Evolutionary conservation across 2,797 vertebrate species (phyloP), one percentile per base, ranked within the genome.

Genomic region (Salarias fasciatus): DNA sequence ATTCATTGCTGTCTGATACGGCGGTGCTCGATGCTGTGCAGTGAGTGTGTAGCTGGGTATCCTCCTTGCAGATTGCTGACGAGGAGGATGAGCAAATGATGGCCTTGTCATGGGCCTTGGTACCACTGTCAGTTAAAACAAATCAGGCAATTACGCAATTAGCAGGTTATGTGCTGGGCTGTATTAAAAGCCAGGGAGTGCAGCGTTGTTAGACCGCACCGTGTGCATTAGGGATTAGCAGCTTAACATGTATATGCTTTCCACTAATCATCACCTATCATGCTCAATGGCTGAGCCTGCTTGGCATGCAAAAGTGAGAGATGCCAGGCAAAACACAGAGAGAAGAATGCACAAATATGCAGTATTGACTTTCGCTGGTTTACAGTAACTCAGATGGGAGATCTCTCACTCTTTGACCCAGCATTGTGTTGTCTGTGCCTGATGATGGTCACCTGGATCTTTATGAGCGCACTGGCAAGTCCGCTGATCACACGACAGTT

Each of bases 81-180:
- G 93, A 85, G 89, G 92, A 93, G 90, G 90, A 93, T 82, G 91
- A 94, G 93, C 94, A 94, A 95, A 95, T 95, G 93, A 95, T 91
- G 92, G 92, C 84, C 85, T 89, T 94, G 94, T 95, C 94, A 95
- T 92, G 88, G 70, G 84, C 91, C 91, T 92, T 90, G 93, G 94
- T 92, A 88, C 77, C 69, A 84, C 91, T 94, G 94, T 93, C 92
- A 91, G 92, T 88, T 94, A 88, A 94, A 92, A 94, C 89, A 93
- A 91, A 92, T 89, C 88, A 83, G 78, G 79, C 84, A 88, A 87
- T 94, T 91, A 89, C 77, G 86, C 83, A 94, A 94, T 94, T 94
- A 94, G 91, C 77, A 85, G 87, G 90, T 91, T 91, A 84, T 90
- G 71, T 61, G 77, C 51, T 41, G 59, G 75, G 77, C 65, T 77